These are phyloP conservation scores for Miltochrista miniata DNA, from an alignment of 2,888 invertebrate genomes.

Conservation along the genomic window DNA sequence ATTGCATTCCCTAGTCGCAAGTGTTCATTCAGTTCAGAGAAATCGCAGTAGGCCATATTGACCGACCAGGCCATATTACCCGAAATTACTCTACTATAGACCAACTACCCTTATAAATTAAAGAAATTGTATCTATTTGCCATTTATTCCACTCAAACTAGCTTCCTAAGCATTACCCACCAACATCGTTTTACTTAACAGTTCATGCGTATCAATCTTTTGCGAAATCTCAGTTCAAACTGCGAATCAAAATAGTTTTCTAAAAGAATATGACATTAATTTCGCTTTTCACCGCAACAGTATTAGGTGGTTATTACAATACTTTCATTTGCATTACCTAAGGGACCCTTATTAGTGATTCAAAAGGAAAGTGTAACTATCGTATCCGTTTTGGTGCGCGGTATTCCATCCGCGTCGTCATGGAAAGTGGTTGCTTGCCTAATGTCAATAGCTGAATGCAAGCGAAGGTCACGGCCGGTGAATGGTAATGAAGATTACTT, in stretches of 20 bases:
- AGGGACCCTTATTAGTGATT: conserved; percentile 32
- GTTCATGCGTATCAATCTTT: neutral
- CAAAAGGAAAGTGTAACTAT: conserved; percentile 63
- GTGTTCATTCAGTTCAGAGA: too few species aligned
- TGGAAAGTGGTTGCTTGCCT: conserved; percentile 58
- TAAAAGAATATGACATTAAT: conserved; percentile 6
- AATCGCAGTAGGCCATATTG: too few species aligned
- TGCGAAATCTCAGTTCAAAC: neutral
- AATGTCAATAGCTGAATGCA: conserved; percentile 18
- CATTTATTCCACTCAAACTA: neutral
- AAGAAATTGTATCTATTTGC: neutral
- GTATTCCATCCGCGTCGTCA: conserved; percentile 55
- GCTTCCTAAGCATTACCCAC: neutral
- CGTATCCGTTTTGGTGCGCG: conserved; percentile 41
- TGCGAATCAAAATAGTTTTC: neutral
- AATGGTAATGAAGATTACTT: conserved; percentile 47
- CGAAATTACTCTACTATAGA: neutral
- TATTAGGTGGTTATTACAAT: conserved; percentile 24
- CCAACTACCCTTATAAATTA: neutral
- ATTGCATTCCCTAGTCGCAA: too few species aligned
- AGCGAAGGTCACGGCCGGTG: conserved; percentile 66
- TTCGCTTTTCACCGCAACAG: conserved; percentile 25
- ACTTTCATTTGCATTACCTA: conserved; percentile 28
- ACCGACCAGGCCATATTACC: neutral
- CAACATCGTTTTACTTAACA: too few species aligned